Evolutionary conservation across 2,797 vertebrate genomes (phyloP).

Genomic region (Diglossa cyanea): DNA sequence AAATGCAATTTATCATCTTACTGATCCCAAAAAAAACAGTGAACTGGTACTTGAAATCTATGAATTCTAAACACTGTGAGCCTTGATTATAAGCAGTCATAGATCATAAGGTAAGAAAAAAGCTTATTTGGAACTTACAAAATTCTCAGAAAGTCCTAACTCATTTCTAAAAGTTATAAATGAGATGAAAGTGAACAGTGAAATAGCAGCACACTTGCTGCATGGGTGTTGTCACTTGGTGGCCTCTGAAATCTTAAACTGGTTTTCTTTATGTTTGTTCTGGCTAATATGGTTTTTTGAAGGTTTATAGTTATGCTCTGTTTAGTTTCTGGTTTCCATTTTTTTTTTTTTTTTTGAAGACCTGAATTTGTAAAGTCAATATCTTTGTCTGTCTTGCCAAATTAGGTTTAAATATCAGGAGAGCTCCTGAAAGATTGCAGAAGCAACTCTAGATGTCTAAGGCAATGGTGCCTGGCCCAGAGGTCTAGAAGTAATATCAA

Average conservation of each 20-base stretch:
- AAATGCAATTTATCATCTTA: neutral
- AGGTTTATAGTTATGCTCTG: neutral
- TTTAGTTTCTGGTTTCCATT: neutral
- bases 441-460: slow-evolving; percentile 39
- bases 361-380: neutral
- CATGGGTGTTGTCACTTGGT: neutral
- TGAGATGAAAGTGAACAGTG: neutral
- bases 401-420: slow-evolving; percentile 56
- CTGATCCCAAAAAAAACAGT: neutral
- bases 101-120: slow-evolving; percentile 49
- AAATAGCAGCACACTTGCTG: neutral
- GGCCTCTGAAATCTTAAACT: slow-evolving; percentile 42
- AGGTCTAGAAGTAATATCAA: slow-evolving; percentile 26
- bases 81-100: slow-evolving; percentile 31
- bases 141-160: neutral
- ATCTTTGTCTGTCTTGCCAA: slow-evolving; percentile 39
- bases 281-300: neutral
- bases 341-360: neutral
- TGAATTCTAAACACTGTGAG: slow-evolving; percentile 18
- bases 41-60: slow-evolving; percentile 40
- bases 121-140: neutral
- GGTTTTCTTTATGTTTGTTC: slow-evolving; percentile 37
- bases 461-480: slow-evolving; percentile 37
- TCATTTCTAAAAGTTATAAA: neutral
- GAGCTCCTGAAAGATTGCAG: slow-evolving; percentile 48